Evolutionary conservation across 2,888 invertebrate genomes (phyloP).

Genomic region (Aphidoletes aphidimyza): DNA sequence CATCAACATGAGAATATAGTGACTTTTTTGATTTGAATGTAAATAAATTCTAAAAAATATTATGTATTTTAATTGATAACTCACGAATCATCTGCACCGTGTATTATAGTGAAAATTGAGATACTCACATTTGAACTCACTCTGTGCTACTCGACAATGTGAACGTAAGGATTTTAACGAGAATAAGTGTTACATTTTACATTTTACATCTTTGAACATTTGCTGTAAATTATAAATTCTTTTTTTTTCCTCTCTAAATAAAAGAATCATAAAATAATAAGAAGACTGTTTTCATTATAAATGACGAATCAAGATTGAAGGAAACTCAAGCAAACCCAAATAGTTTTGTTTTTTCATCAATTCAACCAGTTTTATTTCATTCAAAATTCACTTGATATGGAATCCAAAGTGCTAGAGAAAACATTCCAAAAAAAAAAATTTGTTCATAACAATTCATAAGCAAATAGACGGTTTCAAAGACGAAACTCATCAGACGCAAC

Average conservation of each 20-base stretch:
- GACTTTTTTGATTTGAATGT: neutral
- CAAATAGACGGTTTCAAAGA: too few relatives aligned
- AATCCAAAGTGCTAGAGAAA: too few relatives aligned
- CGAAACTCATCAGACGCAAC: too few relatives aligned
- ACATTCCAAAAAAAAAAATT: too few relatives aligned
- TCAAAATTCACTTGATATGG: too few relatives aligned
- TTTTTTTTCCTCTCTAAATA: neutral
- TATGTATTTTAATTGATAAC: neutral
- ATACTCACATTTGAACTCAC: constrained; percentile 14
- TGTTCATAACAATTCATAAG: too few relatives aligned
- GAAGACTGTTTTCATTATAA: too few relatives aligned
- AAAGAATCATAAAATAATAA: neutral
- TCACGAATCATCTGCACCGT: neutral
- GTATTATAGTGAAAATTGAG: neutral
- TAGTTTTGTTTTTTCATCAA: too few relatives aligned
- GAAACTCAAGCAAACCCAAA: too few relatives aligned
- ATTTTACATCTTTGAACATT: constrained; percentile 42
- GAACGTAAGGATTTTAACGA: constrained; percentile 23
- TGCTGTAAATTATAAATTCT: neutral
- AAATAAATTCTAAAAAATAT: neutral
- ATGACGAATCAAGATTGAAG: too few relatives aligned
- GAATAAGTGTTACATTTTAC: constrained; percentile 42
- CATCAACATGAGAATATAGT: neutral
- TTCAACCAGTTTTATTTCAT: neutral
- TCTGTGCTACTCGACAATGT: neutral